Evolutionary conservation across 2,888 invertebrate species (phyloP).

Genomic region (Hemistola chrysoprasaria): DNA sequence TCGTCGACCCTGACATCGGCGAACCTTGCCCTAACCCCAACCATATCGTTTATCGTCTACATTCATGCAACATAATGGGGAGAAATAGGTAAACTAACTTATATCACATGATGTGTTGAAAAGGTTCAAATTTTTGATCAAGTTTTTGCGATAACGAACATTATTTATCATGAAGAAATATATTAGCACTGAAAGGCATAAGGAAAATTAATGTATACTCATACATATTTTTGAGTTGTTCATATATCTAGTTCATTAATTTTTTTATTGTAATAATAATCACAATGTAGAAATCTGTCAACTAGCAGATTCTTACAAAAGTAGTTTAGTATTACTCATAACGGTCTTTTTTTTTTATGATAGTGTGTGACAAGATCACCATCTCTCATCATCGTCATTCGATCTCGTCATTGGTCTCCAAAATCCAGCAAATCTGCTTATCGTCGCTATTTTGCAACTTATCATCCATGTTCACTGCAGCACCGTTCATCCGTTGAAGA

Average conservation of each 20-base stretch:
- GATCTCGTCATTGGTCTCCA: background rate
- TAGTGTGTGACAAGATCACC: no score
- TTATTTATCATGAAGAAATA: conserved; percentile 2
- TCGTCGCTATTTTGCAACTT: background rate
- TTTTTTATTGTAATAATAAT: no score
- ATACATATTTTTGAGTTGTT: no score
- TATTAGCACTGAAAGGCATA: background rate
- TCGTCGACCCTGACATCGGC: conserved; percentile 15
- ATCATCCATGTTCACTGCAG: conserved; percentile 3
- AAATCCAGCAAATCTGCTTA: conserved; percentile 1
- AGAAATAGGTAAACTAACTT: conserved; percentile 2
- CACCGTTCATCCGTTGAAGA: conserved; percentile 2
- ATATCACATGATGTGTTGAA: conserved; percentile 5
- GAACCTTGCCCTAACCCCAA: conserved; percentile 9
- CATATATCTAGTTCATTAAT: no score
- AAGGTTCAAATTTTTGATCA: conserved; percentile 5
- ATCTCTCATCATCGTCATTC: no score
- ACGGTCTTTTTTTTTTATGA: no score
- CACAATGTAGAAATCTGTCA: no score
- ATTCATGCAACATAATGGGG: conserved; percentile 14
- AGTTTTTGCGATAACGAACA: conserved; percentile 5
- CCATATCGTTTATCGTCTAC: conserved; percentile 14
- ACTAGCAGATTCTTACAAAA: no score
- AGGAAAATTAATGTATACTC: no score
- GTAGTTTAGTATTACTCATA: no score